Conservation (phyloP, 2,888 invertebrate species). For the Epirrhoe alternata region DNA sequence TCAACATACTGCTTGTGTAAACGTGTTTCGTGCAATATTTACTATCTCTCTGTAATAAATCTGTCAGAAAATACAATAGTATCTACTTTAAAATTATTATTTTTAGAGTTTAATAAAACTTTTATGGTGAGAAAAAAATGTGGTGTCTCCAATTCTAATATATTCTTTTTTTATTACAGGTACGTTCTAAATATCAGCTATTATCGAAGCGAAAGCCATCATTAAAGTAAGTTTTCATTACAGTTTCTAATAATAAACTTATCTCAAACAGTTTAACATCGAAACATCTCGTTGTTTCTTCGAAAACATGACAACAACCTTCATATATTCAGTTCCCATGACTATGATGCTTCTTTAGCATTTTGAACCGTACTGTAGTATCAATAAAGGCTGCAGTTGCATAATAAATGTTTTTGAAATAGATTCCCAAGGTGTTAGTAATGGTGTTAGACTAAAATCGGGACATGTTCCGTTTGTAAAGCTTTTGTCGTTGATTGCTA, state of each 20-base stretch:
- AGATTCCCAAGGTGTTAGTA: constrained; percentile 39
- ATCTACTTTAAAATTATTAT: constrained; percentile 3
- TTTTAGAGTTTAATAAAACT: constrained; percentile 3
- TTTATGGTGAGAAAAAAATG: constrained; percentile 12
- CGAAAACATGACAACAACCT: constrained; percentile 46
- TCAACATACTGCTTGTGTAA: neutral
- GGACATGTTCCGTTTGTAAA: constrained; percentile 47
- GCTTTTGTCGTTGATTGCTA: constrained; percentile 51
- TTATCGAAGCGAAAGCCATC: constrained; percentile 34
- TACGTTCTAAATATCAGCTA: constrained; percentile 47
- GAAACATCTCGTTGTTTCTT: constrained; percentile 36
- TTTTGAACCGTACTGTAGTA: constrained; percentile 30
- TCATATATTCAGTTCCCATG: constrained; percentile 37
- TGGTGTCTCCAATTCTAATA: constrained; percentile 31
- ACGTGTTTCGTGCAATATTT: neutral
- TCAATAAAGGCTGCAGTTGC: constrained; percentile 14
- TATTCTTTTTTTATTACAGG: constrained; percentile 57
- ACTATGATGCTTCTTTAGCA: neutral
- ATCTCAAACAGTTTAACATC: constrained; percentile 36
- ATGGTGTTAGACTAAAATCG: constrained; percentile 44
- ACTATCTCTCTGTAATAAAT: neutral
- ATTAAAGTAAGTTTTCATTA: constrained; percentile 43
- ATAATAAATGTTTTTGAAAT: constrained; percentile 20
- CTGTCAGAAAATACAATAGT: neutral
- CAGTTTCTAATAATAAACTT: constrained; percentile 42